These are phyloP conservation scores for Oligia fasciuncula DNA, from an alignment of 2,888 invertebrate species.

Conservation along the genomic window DNA sequence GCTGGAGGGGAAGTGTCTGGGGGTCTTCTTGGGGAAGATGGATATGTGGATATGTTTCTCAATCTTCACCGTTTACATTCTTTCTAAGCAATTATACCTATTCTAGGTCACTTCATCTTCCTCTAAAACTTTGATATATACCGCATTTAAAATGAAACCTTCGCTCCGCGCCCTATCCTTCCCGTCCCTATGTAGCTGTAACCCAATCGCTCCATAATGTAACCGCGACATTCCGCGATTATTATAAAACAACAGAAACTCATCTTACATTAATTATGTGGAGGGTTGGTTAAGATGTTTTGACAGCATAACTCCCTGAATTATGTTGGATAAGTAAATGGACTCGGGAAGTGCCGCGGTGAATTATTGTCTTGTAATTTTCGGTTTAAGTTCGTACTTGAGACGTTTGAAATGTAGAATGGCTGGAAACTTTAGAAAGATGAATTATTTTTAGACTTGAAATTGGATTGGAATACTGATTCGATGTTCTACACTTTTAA, in stretches of 20 bases:
- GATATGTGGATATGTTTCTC: conserved; percentile 60
- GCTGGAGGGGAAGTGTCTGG: conserved; percentile 87
- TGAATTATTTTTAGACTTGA: background rate
- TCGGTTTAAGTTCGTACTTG: conserved; percentile 52
- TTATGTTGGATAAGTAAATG: conserved; percentile 72
- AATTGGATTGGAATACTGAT: background rate
- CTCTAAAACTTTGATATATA: background rate
- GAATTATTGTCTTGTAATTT: conserved; percentile 62
- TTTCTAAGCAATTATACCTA: background rate
- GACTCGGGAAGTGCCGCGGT: conserved; percentile 57
- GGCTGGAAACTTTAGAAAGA: conserved; percentile 24
- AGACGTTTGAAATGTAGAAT: conserved; percentile 21
- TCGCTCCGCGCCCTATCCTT: conserved; percentile 28
- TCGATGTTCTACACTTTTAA: background rate
- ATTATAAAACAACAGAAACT: conserved; percentile 77
- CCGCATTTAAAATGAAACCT: conserved; percentile 5
- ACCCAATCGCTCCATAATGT: conserved; percentile 71
- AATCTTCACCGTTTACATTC: background rate
- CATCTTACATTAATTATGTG: conserved; percentile 81
- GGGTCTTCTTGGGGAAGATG: conserved; percentile 90
- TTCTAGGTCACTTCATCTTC: background rate
- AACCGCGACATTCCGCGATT: conserved; percentile 75
- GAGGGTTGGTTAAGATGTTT: conserved; percentile 76
- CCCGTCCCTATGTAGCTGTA: conserved; percentile 66
- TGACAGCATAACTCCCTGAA: conserved; percentile 76